Base-by-base conservation (phyloP, 2,888 invertebrate species). In the Argynnis bischoffii region DNA sequence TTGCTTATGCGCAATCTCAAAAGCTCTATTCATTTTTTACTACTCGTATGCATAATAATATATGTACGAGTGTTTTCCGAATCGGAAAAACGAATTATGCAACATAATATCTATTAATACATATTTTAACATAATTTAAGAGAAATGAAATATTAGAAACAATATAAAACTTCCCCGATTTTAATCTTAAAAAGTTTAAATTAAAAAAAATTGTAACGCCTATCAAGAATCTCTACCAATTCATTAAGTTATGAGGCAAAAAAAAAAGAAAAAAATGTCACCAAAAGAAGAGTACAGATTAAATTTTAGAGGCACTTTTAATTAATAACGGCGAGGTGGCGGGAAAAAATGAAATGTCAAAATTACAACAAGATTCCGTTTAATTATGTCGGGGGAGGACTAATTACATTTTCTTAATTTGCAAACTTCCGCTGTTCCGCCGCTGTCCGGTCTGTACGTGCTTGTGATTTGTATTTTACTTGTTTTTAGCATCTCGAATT, bases 331-430 rank as follows among this genome's bases (percentile, higher is more conserved):
- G 86, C 78, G 83, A 87, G 87, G 87, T 85, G 82, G 77, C 78
- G 82, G 81, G 81, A 89, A 90, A 90, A 91, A 91, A 90, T 90
- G 89, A 90, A 91, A 91, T 83, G 90, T 91, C 89, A 89, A 90
- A 91, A 91, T 92, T 92, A 92, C 91, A 91, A 90, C 90, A 89
- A 90, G 89, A 91, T 91, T 90, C 84, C 83, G 85, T 85, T 90
- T 90, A 89, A 92, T 90, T 89, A 90, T 90, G 90, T 90, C 89
- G 69, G 77, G 77, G 79, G 71, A 76, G 79, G 78, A 85, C 90
- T 91, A 91, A 92, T 91, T 91, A 90, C 91, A 89, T 90, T 91
- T 91, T 90, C 92, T 90, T 91, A 91, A 92, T 92, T 92, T 88
- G 90, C 86, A 88, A 92, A 91, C 84, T 91, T 89, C 79, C 77